These are phyloP conservation scores for Alosa alosa DNA, from an alignment of 2,113 vertebrate species.

Conservation along the genomic window DNA sequence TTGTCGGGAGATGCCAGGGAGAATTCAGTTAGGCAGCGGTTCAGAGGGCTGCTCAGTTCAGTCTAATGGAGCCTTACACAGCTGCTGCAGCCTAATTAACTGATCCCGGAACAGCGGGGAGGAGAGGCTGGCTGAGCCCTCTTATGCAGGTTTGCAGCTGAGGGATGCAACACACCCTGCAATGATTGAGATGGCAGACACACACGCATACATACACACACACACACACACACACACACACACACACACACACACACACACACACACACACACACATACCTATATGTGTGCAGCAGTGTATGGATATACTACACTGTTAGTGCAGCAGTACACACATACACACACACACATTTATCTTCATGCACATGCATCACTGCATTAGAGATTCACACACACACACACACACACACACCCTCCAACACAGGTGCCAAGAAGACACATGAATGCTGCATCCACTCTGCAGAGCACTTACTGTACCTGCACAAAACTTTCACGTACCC, in stretches of 20 bases:
- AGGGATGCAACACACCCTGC: background rate
- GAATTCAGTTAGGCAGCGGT: background rate
- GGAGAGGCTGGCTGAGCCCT: background rate
- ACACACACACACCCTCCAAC: background rate
- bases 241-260: background rate
- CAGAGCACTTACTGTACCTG: background rate
- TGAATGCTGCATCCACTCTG: background rate
- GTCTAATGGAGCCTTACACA: slow-evolving; percentile 1
- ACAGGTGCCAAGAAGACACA: background rate
- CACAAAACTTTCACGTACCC: background rate
- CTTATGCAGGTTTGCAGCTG: too few species aligned
- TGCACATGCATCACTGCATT: background rate
- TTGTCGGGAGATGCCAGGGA: background rate
- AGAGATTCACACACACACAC: background rate
- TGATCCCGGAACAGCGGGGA: background rate
- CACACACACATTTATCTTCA: background rate
- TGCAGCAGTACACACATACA: background rate
- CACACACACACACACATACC: background rate
- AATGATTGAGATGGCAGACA: background rate
- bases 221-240: background rate
- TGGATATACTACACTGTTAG: background rate
- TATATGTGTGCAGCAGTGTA: background rate
- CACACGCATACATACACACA: background rate
- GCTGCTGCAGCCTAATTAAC: background rate
- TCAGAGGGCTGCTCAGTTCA: background rate